Conservation (phyloP, 2,113 vertebrate species). For the Gambusia holbrooki region DNA sequence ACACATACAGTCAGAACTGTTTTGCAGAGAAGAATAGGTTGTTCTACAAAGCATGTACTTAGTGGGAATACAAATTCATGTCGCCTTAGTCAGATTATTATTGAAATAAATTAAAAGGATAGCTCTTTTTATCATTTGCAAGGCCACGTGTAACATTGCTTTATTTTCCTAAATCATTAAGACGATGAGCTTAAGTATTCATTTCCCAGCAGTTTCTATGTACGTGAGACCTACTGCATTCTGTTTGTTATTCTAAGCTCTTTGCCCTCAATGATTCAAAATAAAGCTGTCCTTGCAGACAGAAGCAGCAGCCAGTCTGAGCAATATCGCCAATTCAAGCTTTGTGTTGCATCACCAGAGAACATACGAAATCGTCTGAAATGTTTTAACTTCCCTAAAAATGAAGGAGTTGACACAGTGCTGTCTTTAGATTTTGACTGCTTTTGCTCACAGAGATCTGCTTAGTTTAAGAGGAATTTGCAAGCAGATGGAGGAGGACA, state of each 20-base stretch:
- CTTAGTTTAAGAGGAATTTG: neutral
- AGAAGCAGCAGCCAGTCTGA: neutral
- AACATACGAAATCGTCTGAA: constrained; percentile 27
- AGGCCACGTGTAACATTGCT: too few relatives aligned
- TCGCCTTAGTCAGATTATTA: too few relatives aligned
- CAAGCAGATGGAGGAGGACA: constrained; percentile 12
- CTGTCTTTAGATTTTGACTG: neutral
- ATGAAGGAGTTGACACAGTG: neutral
- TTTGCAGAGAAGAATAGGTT: too few relatives aligned
- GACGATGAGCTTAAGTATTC: too few relatives aligned
- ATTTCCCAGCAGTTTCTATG: neutral
- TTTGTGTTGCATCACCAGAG: constrained; percentile 37
- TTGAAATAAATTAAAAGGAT: too few relatives aligned
- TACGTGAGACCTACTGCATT: neutral
- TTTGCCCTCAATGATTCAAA: neutral
- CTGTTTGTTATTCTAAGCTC: neutral
- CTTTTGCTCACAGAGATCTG: neutral
- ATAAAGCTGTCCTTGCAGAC: neutral
- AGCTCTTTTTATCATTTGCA: too few relatives aligned
- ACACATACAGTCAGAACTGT: neutral
- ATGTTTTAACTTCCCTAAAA: neutral
- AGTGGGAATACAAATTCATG: too few relatives aligned
- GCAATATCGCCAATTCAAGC: constrained; percentile 4
- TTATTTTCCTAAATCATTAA: too few relatives aligned
- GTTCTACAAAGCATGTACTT: too few relatives aligned